Conservation (phyloP, 2,797 vertebrate species). For the Falco berigora region DNA sequence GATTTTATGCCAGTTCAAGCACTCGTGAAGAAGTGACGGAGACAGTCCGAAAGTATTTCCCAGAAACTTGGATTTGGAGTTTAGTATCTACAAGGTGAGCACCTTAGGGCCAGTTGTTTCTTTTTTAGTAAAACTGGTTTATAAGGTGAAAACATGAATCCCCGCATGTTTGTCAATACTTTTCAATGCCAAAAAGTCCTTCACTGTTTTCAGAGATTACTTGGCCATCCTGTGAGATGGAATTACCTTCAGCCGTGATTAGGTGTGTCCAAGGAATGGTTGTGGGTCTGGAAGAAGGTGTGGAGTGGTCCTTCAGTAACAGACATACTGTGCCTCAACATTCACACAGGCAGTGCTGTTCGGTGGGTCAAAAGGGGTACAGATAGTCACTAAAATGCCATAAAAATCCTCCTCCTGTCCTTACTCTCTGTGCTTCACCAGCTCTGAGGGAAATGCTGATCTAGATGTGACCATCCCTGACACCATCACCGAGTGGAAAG, state of each 20-base stretch:
- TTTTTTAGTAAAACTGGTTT: neutral
- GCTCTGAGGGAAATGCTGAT: slow-evolving; percentile 51
- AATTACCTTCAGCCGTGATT: neutral
- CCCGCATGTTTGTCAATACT: neutral
- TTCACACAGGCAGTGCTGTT: neutral
- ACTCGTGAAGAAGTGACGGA: neutral
- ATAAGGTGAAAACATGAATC: neutral
- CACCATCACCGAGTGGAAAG: slow-evolving; percentile 77
- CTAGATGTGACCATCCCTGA: slow-evolving; percentile 66
- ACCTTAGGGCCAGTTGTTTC: neutral
- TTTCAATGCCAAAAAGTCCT: neutral
- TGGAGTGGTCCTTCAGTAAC: neutral
- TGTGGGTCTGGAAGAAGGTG: neutral
- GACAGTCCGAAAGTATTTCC: slow-evolving; percentile 69
- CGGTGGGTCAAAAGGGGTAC: neutral
- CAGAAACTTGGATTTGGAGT: slow-evolving; percentile 77
- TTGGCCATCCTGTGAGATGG: neutral
- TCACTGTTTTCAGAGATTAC: neutral
- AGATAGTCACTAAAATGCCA: neutral
- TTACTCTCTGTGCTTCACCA: neutral
- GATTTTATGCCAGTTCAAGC: rapidly evolving
- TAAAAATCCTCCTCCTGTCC: neutral
- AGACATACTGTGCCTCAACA: neutral
- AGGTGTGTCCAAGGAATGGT: neutral
- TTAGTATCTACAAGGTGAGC: slow-evolving; percentile 58